Base-by-base conservation (phyloP, 2,888 invertebrate species). In the Pelosia muscerda region DNA sequence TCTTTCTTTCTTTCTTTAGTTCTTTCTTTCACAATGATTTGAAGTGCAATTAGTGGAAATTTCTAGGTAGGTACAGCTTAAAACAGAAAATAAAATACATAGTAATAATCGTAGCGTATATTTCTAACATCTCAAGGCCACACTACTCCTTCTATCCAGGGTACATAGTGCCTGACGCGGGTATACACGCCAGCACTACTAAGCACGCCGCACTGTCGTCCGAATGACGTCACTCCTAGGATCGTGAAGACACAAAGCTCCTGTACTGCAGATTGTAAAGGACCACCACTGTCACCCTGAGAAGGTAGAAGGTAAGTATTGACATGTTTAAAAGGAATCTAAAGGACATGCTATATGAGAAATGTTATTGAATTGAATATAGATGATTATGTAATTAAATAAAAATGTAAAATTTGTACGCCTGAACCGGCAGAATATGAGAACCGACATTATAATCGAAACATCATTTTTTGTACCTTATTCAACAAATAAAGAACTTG, bases 61-160 rank as follows among this genome's bases (percentile, higher is more conserved):
- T 2, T 31, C 10, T 31, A 9, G 31, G 31, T 6, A 10, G 6
- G 10, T 8, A 10, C 10, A 10, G 6, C n/a, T 42, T 9, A 23
- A 55, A 55, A 26, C 10, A 19, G 25, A 15, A 25, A 15, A 6
- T 26, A 23, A 55, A 25, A 6, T 15, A 26, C 55, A n/a, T 26
- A 23, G 54, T 23, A 25, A 55, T 26, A 55, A 55, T 25, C 19
- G 1, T 15, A 23, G 23, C 15, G 13, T 55, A 55, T 57, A 25
- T 49, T 57, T 28, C 15, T 10, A 57, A 15, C 10, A 57, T 2
- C 31, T 59, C 34, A 59, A 22, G 59, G 38, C 59, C 59, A 59
- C 59, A 72, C 62, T 56, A 67, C 15, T 19, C 54, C 59, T 11
- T 60, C 60, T 5, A 60, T 59, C 59, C 59, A 59, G 13, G 59